Evolutionary conservation across 2,888 invertebrate species (phyloP), one percentile per base, ranked within the genome.

Genomic region (Drepana falcataria): DNA sequence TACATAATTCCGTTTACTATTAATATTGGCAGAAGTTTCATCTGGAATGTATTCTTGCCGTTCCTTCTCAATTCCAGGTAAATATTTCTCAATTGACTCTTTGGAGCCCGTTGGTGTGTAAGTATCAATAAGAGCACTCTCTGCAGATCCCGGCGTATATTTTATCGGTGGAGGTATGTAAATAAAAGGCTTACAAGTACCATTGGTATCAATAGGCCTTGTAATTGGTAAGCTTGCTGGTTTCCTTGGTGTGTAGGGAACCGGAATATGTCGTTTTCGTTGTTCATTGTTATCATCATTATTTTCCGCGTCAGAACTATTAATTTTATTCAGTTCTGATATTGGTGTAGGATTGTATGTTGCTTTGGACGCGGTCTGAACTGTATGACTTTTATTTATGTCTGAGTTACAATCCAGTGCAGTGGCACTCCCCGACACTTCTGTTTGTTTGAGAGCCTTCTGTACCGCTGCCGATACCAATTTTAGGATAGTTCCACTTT

Each of bases 281-380:
- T 84, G 84, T 65, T 89, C 89, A 58, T 68, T 73, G 49, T 58
- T 62, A 48, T 85, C 87, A 53, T 86, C 84, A 57, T 63, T 70
- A 53, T 70, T 79, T 60, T 82, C 85, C 41, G 68, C 63, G 51
- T 83, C 84, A 54, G 69, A 62, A 63, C 70, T 83, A 62, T 74
- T 83, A 57, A 86, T 86, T 75, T 91, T 91, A 58, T 91, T 87
- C 40, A 94, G 78, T 78, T 94, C 93, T 0, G 93, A 83, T 71
- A 94, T 94, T 0, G 94, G 94, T 2, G 94, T 94, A 35, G 94
- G 94, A 73, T 93, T 94, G 69, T 94, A 94, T 3, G 90, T 91
- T 40, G 74, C 85, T 73, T 89, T 91, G 41, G 71, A 66, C 44
- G 63, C 91, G 85, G 73, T 87, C 84, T 63, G 91, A 76, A 57